Conservation (phyloP, 1,140 invertebrate genomes). For the Drosophila seguyi region DNA sequence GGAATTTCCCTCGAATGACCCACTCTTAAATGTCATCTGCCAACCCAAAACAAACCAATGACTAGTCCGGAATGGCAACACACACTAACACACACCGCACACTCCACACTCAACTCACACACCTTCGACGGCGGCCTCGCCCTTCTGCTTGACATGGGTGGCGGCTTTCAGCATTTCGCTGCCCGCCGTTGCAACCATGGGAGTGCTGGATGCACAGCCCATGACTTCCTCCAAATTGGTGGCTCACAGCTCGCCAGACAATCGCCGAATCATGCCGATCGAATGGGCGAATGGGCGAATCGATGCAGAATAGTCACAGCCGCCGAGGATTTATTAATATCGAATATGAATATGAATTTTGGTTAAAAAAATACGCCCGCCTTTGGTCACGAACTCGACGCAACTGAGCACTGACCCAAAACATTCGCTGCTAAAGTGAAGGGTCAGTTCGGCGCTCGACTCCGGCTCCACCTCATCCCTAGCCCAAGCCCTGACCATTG, state of each 20-base stretch:
- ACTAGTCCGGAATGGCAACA: slow-evolving; percentile 19
- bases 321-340: slow-evolving; percentile 39
- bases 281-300: slow-evolving; percentile 18
- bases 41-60: slow-evolving; percentile 23
- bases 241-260: slow-evolving; percentile 32
- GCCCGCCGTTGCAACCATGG: slow-evolving; percentile 80
- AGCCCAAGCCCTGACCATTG: slow-evolving; percentile 14
- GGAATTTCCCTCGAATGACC: slow-evolving; percentile 9
- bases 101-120: slow-evolving; percentile 26
- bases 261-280: slow-evolving; percentile 58
- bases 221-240: slow-evolving; percentile 52
- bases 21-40: slow-evolving; percentile 69
- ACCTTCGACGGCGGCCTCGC: slow-evolving; percentile 78
- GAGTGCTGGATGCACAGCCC: slow-evolving; percentile 84
- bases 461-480: slow-evolving; percentile 9
- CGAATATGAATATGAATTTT: slow-evolving; percentile 62
- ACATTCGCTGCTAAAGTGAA: slow-evolving; percentile 56
- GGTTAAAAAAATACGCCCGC: slow-evolving; percentile 64
- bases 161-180: slow-evolving; percentile 83
- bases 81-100: slow-evolving; percentile 15
- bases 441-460: slow-evolving; percentile 59
- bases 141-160: slow-evolving; percentile 78
- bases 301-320: slow-evolving; percentile 23
- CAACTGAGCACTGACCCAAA: slow-evolving; percentile 80
- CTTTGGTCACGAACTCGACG: slow-evolving; percentile 78